phyloP scores from a whole-genome alignment of 2,113 vertebrate genomes.

The Columba janthina region DNA sequence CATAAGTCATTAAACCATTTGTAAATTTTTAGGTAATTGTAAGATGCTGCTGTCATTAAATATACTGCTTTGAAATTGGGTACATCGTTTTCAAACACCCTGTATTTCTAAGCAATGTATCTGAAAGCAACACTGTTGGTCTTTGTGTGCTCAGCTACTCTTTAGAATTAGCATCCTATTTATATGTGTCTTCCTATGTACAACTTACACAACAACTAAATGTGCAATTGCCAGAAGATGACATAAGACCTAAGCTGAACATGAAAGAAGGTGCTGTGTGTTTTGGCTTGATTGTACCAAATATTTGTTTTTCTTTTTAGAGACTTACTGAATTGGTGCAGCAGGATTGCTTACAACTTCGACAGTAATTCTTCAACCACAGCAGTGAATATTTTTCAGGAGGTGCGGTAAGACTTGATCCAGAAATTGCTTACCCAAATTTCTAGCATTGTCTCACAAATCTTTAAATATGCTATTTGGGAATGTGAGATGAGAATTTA shows the following conservation, averaged over 20 bases:
- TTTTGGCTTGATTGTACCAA: background rate
- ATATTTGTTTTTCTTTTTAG: constrained; percentile 61
- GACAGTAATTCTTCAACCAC: constrained; percentile 80
- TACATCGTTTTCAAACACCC: too few species aligned
- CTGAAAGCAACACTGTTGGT: background rate
- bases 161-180: background rate
- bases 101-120: background rate
- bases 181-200: fast-evolving
- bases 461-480: background rate
- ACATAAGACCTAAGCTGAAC: background rate
- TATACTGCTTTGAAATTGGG: too few species aligned
- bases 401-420: constrained; percentile 76
- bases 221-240: background rate
- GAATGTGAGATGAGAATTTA: background rate
- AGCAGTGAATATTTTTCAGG: constrained; percentile 89
- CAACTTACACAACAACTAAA: background rate
- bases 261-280: background rate
- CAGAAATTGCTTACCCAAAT: background rate
- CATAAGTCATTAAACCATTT: too few species aligned
- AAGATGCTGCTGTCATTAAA: too few species aligned
- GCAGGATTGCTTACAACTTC: constrained; percentile 87
- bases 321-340: constrained; percentile 96
- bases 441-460: background rate
- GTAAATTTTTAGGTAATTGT: too few species aligned
- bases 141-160: background rate